phyloP scores from a whole-genome alignment of 2,113 vertebrate species.

The Empidonax traillii region DNA sequence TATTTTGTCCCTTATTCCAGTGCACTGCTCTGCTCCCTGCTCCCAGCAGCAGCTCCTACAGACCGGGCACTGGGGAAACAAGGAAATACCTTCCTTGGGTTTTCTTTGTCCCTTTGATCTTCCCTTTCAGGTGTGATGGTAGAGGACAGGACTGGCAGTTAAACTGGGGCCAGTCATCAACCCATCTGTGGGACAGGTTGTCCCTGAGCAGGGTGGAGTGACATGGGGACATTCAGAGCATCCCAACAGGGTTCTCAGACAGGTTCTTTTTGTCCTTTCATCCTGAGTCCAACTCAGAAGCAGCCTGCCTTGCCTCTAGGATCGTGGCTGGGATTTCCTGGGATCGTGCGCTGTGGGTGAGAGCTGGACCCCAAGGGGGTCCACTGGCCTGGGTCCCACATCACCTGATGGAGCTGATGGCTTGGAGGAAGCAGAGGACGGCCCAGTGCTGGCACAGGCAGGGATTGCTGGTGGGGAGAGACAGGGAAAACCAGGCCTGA shows the following conservation, averaged over 20 bases:
- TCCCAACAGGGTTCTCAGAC: neutral
- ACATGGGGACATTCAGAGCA: accelerated
- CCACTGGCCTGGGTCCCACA: neutral
- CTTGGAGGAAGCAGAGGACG: neutral
- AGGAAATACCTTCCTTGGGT: neutral
- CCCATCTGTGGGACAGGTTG: accelerated
- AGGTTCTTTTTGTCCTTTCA: neutral
- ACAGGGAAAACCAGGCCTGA: neutral
- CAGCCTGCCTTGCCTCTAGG: neutral
- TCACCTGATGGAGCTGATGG: accelerated
- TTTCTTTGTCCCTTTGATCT: neutral
- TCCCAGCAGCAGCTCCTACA: neutral
- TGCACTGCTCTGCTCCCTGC: neutral
- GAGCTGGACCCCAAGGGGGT: neutral
- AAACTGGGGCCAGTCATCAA: neutral
- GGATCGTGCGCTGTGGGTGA: neutral
- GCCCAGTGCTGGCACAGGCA: neutral
- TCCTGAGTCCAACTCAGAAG: accelerated
- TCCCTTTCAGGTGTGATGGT: neutral
- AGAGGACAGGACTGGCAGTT: neutral
- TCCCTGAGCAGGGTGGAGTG: neutral
- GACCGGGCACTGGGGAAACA: neutral
- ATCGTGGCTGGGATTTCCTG: neutral
- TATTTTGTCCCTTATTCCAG: neutral
- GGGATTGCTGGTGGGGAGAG: neutral